Evolutionary conservation across 2,113 vertebrate species (phyloP), one percentile per base, ranked within the genome.

Genomic region (Canis aureus): DNA sequence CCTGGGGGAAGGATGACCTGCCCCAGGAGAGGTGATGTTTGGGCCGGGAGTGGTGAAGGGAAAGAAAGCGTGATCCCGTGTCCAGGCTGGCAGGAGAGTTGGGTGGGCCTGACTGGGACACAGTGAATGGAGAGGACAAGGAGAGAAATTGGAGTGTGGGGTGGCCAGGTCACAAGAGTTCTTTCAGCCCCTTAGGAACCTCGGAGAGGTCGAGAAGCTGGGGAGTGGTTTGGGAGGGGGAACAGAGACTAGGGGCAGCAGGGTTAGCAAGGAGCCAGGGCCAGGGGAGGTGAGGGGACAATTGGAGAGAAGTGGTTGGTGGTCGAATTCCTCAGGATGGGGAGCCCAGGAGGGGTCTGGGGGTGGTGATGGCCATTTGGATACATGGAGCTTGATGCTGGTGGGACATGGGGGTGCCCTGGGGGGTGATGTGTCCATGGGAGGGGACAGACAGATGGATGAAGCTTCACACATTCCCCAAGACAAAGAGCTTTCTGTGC

Each of bases 371-470:
- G 67, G 73, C 71, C 73, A 5, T 82, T 55, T 5, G 43, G 27
- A 38, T 19, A 5, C 19, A 53, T 23, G 12, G 27, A 87, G 9
- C 53, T n/a, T 19, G 29, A 53, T 32, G 62, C 29, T 60, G 0
- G 0, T 16, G 43, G 8, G 74, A 12, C 27, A 2, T 2, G 0
- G 22, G 12, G 90, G 11, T 25, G 38, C 25, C 2, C 4, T 16
- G 12, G 27, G 74, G 74, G 74, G 27, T 51, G 71, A 74, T 9
- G 3, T 11, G 16, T 8, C 43, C 43, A 0, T 10, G 35, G 5
- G 1, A 11, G 17, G 35, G 5, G 1, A 11, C 17, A 16, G 73
- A 5, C 0, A 0, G 20, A 27, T 4, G 62, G 51, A 3, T 2
- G 9, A 4, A 53, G 81, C 73, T 19, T 60, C 25, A 55, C n/a